Conservation (phyloP, 2,797 vertebrate genomes). For the Scomberomorus guttatus region DNA sequence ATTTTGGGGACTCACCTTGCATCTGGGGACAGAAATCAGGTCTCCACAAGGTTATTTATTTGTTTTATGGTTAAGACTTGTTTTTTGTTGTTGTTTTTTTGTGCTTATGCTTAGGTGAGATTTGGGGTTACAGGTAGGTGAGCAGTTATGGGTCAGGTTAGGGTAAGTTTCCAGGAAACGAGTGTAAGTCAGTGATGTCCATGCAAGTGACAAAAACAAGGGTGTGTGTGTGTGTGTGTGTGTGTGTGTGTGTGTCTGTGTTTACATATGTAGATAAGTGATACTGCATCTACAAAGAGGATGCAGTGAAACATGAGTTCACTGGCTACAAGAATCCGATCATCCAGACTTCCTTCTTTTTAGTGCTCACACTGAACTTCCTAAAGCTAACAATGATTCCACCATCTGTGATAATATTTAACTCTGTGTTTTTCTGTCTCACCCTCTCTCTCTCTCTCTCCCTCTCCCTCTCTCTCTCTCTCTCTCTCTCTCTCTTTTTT, state of each 20-base stretch:
- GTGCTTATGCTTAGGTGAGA: neutral
- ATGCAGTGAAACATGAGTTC: neutral
- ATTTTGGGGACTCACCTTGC: neutral
- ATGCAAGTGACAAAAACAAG: too few relatives aligned
- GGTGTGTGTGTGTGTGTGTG: neutral
- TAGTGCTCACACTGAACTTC: neutral
- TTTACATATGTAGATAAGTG: neutral
- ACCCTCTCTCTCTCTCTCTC: neutral
- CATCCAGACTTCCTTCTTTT: constrained; percentile 1
- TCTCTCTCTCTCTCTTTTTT: neutral
- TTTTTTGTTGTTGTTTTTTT: neutral
- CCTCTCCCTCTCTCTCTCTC: neutral
- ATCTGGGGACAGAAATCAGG: neutral
- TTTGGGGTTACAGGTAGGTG: too few relatives aligned
- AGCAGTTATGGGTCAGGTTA: neutral
- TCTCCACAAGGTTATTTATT: neutral
- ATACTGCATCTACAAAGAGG: neutral
- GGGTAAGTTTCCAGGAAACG: neutral
- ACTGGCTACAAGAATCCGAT: neutral
- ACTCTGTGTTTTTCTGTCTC: constrained; percentile 1
- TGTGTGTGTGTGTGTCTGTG: neutral
- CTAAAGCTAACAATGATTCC: constrained; percentile 8
- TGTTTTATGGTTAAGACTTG: neutral
- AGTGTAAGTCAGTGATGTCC: neutral
- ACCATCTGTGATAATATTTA: constrained; percentile 54